phyloP scores from a whole-genome alignment of 2,888 invertebrate species.

The Orchesella flavescens region DNA sequence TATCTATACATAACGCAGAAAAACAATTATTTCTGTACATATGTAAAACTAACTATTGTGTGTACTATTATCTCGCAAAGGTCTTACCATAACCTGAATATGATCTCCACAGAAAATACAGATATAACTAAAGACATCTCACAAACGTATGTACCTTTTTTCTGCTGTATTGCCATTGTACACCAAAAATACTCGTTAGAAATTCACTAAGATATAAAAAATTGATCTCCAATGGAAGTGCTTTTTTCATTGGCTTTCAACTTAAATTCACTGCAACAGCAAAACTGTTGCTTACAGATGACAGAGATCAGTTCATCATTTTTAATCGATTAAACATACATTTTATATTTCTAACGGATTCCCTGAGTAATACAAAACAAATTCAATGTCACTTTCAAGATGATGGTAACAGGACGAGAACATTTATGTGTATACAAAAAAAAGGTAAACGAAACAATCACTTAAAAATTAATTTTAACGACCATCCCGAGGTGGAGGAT shows the following conservation, averaged over 20 bases:
- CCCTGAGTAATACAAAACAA: constrained; percentile 10
- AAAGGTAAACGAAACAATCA: neutral
- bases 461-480: constrained; percentile 9
- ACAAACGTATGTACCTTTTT: too few species aligned
- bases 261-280: neutral
- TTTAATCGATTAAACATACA: neutral
- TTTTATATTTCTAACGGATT: neutral
- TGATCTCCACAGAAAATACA: too few species aligned
- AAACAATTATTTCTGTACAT: neutral
- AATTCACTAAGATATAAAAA: neutral
- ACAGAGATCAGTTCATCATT: neutral
- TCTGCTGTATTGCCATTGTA: neutral
- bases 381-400: constrained; percentile 19
- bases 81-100: too few species aligned
- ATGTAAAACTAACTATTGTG: neutral
- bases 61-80: neutral
- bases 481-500: constrained; percentile 53
- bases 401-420: constrained; percentile 54
- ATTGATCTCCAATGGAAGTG: neutral
- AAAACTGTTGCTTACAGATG: neutral
- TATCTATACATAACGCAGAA: neutral
- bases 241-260: neutral
- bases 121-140: too few species aligned
- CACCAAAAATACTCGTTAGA: neutral
- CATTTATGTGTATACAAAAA: neutral